Conservation (phyloP, 1,140 invertebrate genomes). For the Stegodyphus mimosarum region DNA sequence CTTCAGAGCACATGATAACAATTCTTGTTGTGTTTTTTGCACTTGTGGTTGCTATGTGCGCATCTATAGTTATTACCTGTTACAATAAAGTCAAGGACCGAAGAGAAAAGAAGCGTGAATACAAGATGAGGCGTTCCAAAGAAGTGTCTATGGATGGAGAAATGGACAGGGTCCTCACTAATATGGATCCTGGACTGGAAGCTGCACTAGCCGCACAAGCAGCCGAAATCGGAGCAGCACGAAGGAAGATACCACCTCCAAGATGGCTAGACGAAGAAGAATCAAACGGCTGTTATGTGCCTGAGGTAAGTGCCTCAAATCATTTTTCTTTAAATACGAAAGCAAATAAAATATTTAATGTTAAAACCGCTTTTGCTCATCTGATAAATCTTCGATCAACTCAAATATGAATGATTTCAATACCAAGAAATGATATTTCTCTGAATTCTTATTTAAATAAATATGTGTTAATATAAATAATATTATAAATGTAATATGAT, state of each 20-base stretch:
- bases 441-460: too few relatives aligned
- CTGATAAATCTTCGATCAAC: too few relatives aligned
- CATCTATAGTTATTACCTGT: constrained; percentile 66
- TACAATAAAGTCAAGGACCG: constrained; percentile 65
- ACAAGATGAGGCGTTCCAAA: constrained; percentile 64
- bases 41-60: constrained; percentile 86
- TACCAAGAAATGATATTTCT: too few relatives aligned
- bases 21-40: constrained; percentile 89
- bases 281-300: constrained; percentile 65
- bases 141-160: constrained; percentile 63
- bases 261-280: constrained; percentile 63
- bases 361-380: too few relatives aligned
- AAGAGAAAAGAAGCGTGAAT: constrained; percentile 64
- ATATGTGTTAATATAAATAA: too few relatives aligned
- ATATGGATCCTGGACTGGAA: constrained; percentile 16
- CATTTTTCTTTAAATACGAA: background rate
- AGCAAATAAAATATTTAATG: too few relatives aligned
- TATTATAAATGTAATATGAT: too few relatives aligned
- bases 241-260: constrained; percentile 32
- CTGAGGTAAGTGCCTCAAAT: constrained; percentile 53
- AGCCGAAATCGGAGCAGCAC: constrained; percentile 53
- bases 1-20: constrained; percentile 81
- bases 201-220: constrained; percentile 57
- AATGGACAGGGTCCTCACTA: constrained; percentile 31
- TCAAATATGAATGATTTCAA: too few relatives aligned